Evolutionary conservation across 2,797 vertebrate species (phyloP).

Genomic region (Capromys pilorides): DNA sequence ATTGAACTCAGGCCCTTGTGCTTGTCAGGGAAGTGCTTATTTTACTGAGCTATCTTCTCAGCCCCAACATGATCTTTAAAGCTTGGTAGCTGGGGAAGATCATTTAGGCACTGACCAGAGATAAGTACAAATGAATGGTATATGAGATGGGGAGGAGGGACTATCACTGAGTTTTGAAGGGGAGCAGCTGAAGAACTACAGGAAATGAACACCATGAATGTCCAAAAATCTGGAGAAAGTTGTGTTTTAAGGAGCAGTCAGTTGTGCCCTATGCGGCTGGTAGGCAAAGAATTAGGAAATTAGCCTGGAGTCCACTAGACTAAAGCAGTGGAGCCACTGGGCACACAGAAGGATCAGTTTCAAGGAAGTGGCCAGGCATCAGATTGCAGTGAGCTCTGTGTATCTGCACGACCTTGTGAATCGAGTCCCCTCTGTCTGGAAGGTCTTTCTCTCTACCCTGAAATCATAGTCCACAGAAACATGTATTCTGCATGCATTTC

Average conservation of each 20-base stretch:
- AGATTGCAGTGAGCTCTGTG: not conserved
- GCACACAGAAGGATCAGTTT: not conserved
- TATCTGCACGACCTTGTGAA: not conserved
- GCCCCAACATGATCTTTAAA: not conserved
- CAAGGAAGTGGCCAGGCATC: not conserved
- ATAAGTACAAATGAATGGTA: not conserved
- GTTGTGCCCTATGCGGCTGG: not conserved
- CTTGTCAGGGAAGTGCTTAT: too few species aligned
- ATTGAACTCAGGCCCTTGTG: too few species aligned
- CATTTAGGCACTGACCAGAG: not conserved
- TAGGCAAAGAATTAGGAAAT: not conserved
- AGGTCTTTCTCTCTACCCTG: not conserved
- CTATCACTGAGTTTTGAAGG: too few species aligned
- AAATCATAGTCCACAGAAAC: not conserved
- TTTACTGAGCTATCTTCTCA: too few species aligned
- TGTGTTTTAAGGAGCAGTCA: not conserved
- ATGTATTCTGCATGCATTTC: not conserved
- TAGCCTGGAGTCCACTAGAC: not conserved
- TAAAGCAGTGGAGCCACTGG: not conserved
- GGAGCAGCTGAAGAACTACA: not conserved
- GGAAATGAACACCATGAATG: rapidly evolving
- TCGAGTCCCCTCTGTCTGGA: not conserved
- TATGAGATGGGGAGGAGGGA: not conserved
- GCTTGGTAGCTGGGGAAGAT: not conserved
- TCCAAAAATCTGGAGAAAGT: not conserved